phyloP scores from a whole-genome alignment of 1,140 invertebrate genomes.

The Penaeus indicus region DNA sequence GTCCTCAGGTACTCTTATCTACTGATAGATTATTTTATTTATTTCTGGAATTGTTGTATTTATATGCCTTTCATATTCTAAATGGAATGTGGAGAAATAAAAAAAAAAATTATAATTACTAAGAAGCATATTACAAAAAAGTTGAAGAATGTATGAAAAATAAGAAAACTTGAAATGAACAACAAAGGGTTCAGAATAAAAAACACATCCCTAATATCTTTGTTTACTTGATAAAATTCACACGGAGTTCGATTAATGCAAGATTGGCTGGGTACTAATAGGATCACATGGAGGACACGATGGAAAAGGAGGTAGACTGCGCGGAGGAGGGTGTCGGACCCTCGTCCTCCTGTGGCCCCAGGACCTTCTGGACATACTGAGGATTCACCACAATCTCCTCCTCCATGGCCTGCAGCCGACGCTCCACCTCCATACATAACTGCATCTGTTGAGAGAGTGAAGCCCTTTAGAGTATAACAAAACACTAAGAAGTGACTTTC shows the following conservation, averaged over 20 bases:
- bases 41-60: too few species aligned
- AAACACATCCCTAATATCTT: too few species aligned
- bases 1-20: too few species aligned
- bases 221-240: neutral
- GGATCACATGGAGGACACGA: slow-evolving; percentile 58
- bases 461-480: neutral
- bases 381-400: slow-evolving; percentile 93
- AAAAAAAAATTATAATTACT: too few species aligned
- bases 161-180: too few species aligned
- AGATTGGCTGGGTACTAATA: neutral
- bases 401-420: slow-evolving; percentile 85
- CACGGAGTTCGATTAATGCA: neutral
- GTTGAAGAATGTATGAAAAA: too few species aligned
- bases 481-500: neutral
- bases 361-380: slow-evolving; percentile 82
- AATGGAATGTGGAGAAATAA: too few species aligned
- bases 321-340: slow-evolving; percentile 51
- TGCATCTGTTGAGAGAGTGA: slow-evolving; percentile 58
- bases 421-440: slow-evolving; percentile 61
- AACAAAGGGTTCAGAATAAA: too few species aligned
- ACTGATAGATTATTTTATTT: too few species aligned
- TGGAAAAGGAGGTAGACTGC: slow-evolving; percentile 51
- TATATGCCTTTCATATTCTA: too few species aligned
- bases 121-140: too few species aligned
- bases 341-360: slow-evolving; percentile 56